phyloP scores from a whole-genome alignment of 2,113 vertebrate genomes.

The Australoheros scitulus region DNA sequence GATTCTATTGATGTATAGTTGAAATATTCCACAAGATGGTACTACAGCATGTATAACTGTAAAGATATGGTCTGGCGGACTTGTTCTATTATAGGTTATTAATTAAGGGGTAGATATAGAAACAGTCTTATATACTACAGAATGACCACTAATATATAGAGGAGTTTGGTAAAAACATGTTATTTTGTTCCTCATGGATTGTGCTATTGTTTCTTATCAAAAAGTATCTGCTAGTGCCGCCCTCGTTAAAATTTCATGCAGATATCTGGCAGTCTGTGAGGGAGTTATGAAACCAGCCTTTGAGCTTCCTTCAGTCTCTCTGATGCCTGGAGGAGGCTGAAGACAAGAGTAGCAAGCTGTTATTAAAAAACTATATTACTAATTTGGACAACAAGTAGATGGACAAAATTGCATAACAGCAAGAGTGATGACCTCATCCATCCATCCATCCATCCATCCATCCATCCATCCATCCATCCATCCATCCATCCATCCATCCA shows the following conservation, averaged over 20 bases:
- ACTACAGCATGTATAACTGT: too few species aligned
- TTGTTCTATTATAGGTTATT: too few species aligned
- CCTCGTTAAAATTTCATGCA: constrained; percentile 48
- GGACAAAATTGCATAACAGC: neutral
- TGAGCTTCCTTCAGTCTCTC: constrained; percentile 12
- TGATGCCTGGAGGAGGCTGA: constrained; percentile 20
- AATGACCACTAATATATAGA: neutral
- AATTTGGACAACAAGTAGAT: neutral
- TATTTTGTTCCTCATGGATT: neutral
- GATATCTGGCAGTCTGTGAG: constrained; percentile 18
- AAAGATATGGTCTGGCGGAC: too few species aligned
- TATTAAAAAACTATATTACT: constrained; percentile 25
- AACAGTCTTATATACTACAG: constrained; percentile 29
- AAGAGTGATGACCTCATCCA: neutral
- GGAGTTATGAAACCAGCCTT: constrained; percentile 36
- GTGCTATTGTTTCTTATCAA: constrained; percentile 26
- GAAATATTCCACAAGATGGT: too few species aligned
- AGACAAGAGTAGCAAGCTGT: constrained; percentile 9
- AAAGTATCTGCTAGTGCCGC: constrained; percentile 9
- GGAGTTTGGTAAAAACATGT: constrained; percentile 2
- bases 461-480: neutral
- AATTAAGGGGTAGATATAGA: neutral
- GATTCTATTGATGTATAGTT: too few species aligned
- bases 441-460: neutral
- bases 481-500: neutral